phyloP scores from a whole-genome alignment of 2,888 invertebrate species.

The Diloba caeruleocephala region DNA sequence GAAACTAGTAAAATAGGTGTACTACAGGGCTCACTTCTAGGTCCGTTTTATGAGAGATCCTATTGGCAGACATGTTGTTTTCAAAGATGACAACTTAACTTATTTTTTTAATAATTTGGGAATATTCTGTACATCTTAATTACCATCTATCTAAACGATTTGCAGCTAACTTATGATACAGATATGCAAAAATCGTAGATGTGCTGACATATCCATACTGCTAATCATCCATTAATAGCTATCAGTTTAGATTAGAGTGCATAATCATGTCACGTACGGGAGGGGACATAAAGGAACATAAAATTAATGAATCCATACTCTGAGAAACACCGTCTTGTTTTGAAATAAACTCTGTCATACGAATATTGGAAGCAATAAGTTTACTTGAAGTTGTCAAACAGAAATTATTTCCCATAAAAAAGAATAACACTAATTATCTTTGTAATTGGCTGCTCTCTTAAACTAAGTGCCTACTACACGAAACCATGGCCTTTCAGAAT shows the following conservation, averaged over 20 bases:
- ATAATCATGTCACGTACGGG: no score
- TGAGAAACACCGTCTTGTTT: constrained; percentile 1
- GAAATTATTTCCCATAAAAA: constrained; percentile 28
- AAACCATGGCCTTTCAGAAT: constrained; percentile 32
- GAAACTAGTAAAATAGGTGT: not conserved
- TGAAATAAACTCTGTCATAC: not conserved
- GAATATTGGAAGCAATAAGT: not conserved
- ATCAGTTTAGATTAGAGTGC: no score
- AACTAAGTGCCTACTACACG: constrained; percentile 10
- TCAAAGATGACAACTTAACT: no score
- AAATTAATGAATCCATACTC: not conserved
- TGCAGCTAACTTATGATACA: no score
- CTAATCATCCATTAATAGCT: no score
- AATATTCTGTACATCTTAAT: no score
- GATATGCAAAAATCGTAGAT: no score
- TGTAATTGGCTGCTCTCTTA: constrained; percentile 16
- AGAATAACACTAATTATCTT: constrained; percentile 7
- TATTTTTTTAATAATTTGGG: no score
- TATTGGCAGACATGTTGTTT: no score
- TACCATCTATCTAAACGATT: no score
- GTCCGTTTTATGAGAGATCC: not conserved
- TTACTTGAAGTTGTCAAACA: constrained; percentile 8
- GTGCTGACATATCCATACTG: no score
- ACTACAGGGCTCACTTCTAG: constrained; percentile 4
- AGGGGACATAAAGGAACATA: no score